Conservation (phyloP, 2,113 vertebrate genomes). For the Anoura caudifer region DNA sequence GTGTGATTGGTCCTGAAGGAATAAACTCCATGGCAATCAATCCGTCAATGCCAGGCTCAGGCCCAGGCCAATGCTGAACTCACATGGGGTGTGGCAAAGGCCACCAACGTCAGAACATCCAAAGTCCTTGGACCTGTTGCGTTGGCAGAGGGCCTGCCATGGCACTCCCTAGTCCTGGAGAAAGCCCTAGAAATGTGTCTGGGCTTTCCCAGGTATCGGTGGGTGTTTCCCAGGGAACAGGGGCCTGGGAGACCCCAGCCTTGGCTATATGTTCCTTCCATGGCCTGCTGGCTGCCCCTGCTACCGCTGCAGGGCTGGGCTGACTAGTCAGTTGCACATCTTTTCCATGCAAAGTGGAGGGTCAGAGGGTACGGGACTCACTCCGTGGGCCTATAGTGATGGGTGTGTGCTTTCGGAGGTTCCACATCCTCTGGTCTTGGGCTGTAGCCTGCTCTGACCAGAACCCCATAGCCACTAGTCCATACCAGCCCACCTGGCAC, state of each 20-base stretch:
- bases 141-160: not conserved
- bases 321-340: not conserved
- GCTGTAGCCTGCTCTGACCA: not conserved
- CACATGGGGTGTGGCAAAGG: not conserved
- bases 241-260: not conserved
- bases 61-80: not conserved
- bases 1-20: not conserved
- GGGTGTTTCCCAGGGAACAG: not conserved
- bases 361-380: not conserved
- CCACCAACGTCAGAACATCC: not conserved
- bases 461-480: not conserved
- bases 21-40: not conserved
- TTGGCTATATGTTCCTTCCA: not conserved
- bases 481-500: not conserved
- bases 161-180: not conserved
- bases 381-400: not conserved
- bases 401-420: not conserved
- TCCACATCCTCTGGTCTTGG: not conserved
- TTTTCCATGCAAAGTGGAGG: not conserved
- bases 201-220: not conserved
- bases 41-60: not conserved
- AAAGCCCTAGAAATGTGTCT: not conserved
- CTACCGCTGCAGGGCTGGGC: fast-evolving
- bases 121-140: conserved; percentile 41
- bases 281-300: not conserved